phyloP scores from a whole-genome alignment of 2,113 vertebrate genomes.

The Pteropus alecto region DNA sequence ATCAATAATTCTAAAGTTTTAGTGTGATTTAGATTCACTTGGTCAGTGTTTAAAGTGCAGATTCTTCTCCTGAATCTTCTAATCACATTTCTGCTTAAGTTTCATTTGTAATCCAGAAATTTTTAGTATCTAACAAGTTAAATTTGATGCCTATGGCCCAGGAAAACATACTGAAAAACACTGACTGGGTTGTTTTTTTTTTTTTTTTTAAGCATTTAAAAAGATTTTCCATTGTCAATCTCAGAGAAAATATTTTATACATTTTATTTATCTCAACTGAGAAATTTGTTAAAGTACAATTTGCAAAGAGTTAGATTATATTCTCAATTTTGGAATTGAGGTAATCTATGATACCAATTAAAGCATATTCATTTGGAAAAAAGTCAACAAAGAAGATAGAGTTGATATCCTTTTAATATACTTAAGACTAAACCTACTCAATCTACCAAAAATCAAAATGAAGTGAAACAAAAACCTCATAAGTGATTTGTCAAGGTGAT shows the following conservation, averaged over 20 bases:
- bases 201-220: background rate
- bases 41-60: background rate
- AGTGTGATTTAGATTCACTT: background rate
- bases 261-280: background rate
- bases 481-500: background rate
- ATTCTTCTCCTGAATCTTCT: background rate
- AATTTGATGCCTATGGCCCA: background rate
- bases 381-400: background rate
- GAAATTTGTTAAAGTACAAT: background rate
- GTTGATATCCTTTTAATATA: background rate
- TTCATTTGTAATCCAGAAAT: background rate
- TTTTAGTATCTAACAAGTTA: background rate
- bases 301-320: background rate
- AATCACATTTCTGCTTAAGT: background rate
- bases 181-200: background rate
- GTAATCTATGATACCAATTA: background rate
- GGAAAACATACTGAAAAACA: background rate
- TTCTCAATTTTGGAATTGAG: background rate
- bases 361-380: background rate
- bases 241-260: background rate
- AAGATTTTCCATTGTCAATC: background rate
- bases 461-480: background rate
- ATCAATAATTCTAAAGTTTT: background rate
- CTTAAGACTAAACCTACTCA: background rate
- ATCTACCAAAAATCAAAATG: background rate